These are phyloP conservation scores for Zeuzera pyrina DNA, from an alignment of 2,888 invertebrate genomes.

Conservation along the genomic window DNA sequence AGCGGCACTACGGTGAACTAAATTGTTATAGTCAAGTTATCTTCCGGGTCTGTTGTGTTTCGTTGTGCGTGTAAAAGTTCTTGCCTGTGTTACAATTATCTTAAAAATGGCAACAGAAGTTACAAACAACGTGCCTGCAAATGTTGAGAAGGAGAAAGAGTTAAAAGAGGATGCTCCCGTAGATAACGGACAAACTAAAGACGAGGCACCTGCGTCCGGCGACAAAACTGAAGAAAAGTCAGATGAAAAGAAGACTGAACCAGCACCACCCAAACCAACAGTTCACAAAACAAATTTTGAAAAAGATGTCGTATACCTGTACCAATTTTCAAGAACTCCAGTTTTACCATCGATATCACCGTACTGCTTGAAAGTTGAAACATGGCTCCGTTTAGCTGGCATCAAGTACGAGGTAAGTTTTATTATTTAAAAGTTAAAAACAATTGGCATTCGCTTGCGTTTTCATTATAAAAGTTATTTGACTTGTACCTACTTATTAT, in stretches of 20 bases:
- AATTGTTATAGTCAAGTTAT: conserved; percentile 18
- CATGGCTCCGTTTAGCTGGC: conserved; percentile 92
- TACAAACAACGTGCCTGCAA: conserved; percentile 78
- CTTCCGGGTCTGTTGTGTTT: conserved; percentile 19
- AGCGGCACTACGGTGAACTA: conserved; percentile 21
- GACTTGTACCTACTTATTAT: too few relatives aligned
- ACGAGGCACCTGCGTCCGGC: conserved; percentile 52
- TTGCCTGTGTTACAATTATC: conserved; percentile 12
- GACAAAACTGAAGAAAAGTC: conserved; percentile 29
- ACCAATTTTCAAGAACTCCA: conserved; percentile 94
- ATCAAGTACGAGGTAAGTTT: conserved; percentile 93
- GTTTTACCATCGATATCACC: conserved; percentile 92
- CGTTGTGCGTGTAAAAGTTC: conserved; percentile 22
- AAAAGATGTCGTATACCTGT: conserved; percentile 94
- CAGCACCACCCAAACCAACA: conserved; percentile 81
- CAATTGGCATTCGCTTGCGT: too few relatives aligned
- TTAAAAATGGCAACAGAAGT: conserved; percentile 83
- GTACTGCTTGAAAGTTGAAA: conserved; percentile 96
- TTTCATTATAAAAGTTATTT: too few relatives aligned
- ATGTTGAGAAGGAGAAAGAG: conserved; percentile 75
- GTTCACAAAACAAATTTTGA: conserved; percentile 92
- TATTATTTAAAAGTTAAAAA: too few relatives aligned
- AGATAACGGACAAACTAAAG: conserved; percentile 62
- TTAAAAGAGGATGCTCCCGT: conserved; percentile 67
- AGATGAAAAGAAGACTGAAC: conserved; percentile 74